Percentiles rank a stretch among this genome's conserved stretches.
These are phyloP conservation scores for Fulmarus glacialis DNA, from an alignment of 2,113 vertebrate species.

Conservation along the genomic window DNA sequence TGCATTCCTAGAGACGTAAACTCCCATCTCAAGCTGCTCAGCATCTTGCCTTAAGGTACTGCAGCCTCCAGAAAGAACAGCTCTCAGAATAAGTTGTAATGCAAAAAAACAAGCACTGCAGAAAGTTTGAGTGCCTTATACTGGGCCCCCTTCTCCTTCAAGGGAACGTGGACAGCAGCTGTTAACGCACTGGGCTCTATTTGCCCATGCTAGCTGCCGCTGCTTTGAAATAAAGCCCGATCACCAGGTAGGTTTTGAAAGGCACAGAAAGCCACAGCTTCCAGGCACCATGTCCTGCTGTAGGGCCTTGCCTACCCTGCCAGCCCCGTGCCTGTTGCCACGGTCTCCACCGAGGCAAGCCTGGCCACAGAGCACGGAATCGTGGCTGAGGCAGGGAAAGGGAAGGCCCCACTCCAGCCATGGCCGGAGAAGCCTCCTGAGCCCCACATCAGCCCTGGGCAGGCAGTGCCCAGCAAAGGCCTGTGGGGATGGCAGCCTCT, in stretches of 20 bases:
- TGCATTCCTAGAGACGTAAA: constrained; percentile 29
- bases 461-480: accelerated
- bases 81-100: constrained; percentile 3
- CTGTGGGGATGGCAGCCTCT: neutral
- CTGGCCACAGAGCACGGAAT: neutral
- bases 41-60: constrained; percentile 45
- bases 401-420: accelerated
- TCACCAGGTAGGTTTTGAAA: neutral
- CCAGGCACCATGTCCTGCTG: neutral
- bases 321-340: accelerated
- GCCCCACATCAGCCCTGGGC: neutral
- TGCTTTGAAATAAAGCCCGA: neutral
- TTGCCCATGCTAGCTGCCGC: neutral
- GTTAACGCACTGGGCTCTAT: neutral
- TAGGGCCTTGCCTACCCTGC: neutral
- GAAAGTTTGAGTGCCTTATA: neutral
- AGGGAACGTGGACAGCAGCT: neutral
- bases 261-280: neutral
- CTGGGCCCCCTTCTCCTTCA: neutral
- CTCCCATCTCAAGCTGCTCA: constrained; percentile 44
- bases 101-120: neutral
- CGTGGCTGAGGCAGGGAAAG: accelerated
- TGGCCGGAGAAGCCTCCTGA: accelerated
- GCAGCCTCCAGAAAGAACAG: neutral
- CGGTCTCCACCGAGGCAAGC: neutral